Base-by-base conservation (phyloP, 2,888 invertebrate species). In the Ormyrus pomaceus region DNA sequence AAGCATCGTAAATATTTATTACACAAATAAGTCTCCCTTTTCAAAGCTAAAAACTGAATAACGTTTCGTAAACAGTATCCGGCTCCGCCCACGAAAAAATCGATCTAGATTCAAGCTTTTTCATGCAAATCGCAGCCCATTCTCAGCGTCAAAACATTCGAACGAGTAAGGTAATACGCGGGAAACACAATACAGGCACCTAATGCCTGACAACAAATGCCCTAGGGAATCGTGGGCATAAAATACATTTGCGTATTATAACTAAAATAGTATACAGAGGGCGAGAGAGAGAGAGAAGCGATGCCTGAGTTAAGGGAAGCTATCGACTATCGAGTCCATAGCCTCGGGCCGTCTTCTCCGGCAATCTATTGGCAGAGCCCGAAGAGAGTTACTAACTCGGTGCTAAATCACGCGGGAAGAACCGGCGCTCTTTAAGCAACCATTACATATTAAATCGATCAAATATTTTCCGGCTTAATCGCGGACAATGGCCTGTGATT, bases 221-320 rank as follows among this genome's bases (percentile, higher is more conserved):
- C 62, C 72, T 53, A 5, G 77, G 64, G 62, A 71, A 50, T 62
- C 50, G 51, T n/a, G 9, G 70, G 70, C 56, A 58, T 46, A 69
- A 62, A 70, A 61, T 56, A 53, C 64, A 65, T 65, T 76, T 71
- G 70, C 61, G 70, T 65, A 77, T 58, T 51, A 77, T 64, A 65
- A 64, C 62, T 56, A 77, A 70, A 62, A 77, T 61, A 45, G 58
- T 13, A 65, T 59, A 61, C 11, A 58, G n/a, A 66, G 34, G 34
- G 34, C 34, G 34, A 34, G 34, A 34, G 34, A 34, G 34, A 34
- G 34, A 34, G 34, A 34, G 34, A 34, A 34, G 11, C 53, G 8
- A 61, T 19, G 55, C 61, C 53, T 55, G 68, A 66, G 59, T 66
- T 46, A 53, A 69, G 70, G 62, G 50, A 59, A 34, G 34, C 64